phyloP scores from a whole-genome alignment of 1,140 invertebrate genomes.

The Reticulitermes speratus region DNA sequence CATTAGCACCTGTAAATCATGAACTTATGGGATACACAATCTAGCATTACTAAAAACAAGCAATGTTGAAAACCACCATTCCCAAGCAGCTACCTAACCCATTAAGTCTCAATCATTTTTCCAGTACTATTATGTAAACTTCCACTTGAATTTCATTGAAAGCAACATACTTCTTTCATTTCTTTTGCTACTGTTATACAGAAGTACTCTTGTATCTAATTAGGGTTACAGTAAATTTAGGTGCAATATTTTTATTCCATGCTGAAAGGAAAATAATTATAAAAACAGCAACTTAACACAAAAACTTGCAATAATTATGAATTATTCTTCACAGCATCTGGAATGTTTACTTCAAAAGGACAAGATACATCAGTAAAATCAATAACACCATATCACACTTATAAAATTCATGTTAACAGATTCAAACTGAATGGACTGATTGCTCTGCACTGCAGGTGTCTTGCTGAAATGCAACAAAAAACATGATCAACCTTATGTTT shows the following conservation, averaged over 20 bases:
- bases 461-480: background rate
- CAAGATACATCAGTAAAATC: background rate
- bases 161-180: background rate
- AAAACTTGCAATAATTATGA: background rate
- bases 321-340: constrained; percentile 2
- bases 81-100: background rate
- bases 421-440: no score
- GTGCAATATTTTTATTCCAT: background rate
- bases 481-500: background rate
- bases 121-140: background rate
- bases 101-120: background rate
- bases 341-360: constrained; percentile 5
- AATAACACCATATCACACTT: background rate
- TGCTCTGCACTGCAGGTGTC: background rate
- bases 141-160: background rate
- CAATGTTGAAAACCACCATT: background rate
- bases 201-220: background rate
- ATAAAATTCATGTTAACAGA: no score
- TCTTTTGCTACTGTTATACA: background rate
- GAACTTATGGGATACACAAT: background rate
- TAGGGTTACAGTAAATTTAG: background rate
- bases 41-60: background rate
- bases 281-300: background rate
- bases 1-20: background rate
- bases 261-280: background rate